Base-by-base conservation (phyloP, 2,797 vertebrate species). In the Cyprinodon diabolis region DNA sequence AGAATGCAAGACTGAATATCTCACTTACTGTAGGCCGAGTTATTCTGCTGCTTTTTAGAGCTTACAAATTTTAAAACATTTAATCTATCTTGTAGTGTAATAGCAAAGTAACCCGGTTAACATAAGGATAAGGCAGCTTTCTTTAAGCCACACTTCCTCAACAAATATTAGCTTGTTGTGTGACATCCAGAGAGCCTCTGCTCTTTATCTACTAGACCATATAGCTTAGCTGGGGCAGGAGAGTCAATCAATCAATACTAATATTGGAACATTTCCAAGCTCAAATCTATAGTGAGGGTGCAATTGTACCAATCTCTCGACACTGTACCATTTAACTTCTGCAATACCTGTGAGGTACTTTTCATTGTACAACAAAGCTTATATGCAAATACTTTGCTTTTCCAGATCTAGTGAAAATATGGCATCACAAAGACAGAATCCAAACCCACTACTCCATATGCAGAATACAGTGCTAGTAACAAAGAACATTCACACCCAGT, bases 221-320 rank as follows among this genome's bases (percentile, higher is more conserved):
- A 71, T 48, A 57, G 51, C 75, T 68, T 37, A 51, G 25, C 68
- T 54, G 65, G 65, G 57, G 69, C 69, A 76, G 30, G 23, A 11
- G 48, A 60, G 79, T 88, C 75, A 80, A 81, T 81, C 40, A 67
- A 76, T 85, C 77, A 65, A 74, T 82, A 72, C 78, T 40, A 69
- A 54, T 40, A 48, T n/a, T 58, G 55, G 40, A 75, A 78, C 49
- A 72, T 74, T 76, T 78, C 60, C 56, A 17, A 78, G 74, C 52
- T 66, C 25, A 37, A 62, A 74, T 69, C 52, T 54, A 79, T 17
- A 25, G 1, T 65, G 72, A 48, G 56, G 3, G 6, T 69, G 58
- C 30, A 63, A 54, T 37, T 71, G 2, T 30, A 69, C 35, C 25
- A 66, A n/a, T 51, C 67, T 35, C 47, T 47, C 11, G 19, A 75